These are phyloP conservation scores for Caenorhabditis macrosperma DNA, from an alignment of 2,888 invertebrate genomes.

Conservation along the genomic window DNA sequence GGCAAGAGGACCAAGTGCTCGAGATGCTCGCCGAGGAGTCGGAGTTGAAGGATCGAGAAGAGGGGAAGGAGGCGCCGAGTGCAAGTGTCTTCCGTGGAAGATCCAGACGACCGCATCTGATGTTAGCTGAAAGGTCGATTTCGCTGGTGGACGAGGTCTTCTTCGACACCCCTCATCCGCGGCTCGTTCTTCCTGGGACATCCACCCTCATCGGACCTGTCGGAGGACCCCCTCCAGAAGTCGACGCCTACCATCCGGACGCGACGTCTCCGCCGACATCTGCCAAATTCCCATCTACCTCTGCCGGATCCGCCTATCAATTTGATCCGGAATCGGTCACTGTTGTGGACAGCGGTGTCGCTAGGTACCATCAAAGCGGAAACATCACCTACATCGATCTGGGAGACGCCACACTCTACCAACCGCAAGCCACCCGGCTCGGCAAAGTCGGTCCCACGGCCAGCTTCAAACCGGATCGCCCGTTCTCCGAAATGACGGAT, in stretches of 20 bases:
- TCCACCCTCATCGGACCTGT: slow-evolving; percentile 7
- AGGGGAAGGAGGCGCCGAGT: slow-evolving; percentile 13
- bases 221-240: slow-evolving; percentile 29
- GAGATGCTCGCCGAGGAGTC: slow-evolving; percentile 38
- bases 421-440: slow-evolving; percentile 2
- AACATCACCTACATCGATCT: slow-evolving; percentile 49
- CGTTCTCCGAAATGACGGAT: not conserved
- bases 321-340: slow-evolving; percentile 28
- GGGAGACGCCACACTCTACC: slow-evolving; percentile 27
- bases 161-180: slow-evolving; percentile 23
- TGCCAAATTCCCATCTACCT: slow-evolving; percentile 2
- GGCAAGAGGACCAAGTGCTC: slow-evolving; percentile 26
- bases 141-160: slow-evolving; percentile 48
- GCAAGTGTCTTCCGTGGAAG: not conserved
- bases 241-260: slow-evolving; percentile 56
- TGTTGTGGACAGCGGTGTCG: not conserved
- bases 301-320: not conserved
- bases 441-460: slow-evolving; percentile 1
- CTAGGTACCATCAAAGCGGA: slow-evolving; percentile 13
- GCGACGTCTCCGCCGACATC: slow-evolving; percentile 46
- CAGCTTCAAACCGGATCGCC: slow-evolving; percentile 19
- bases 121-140: slow-evolving; percentile 14
- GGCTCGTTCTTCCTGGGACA: not conserved
- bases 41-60: slow-evolving; percentile 29
- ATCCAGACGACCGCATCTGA: not conserved